Evolutionary conservation across 2,113 vertebrate genomes (phyloP).

Genomic region (Macrotus californicus): DNA sequence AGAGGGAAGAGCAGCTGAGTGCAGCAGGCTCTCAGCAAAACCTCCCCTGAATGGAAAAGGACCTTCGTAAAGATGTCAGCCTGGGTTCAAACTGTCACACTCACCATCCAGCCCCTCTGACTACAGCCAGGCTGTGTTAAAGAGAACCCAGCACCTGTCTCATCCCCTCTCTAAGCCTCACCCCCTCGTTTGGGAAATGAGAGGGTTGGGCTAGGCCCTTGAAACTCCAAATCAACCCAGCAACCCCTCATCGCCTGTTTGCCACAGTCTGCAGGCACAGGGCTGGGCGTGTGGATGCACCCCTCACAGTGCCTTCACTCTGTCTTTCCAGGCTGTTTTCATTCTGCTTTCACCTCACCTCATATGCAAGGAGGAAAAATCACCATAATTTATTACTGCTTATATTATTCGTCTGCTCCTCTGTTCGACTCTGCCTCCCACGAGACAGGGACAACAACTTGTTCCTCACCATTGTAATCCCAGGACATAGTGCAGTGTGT

Average conservation of each 20-base stretch:
- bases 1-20: background rate
- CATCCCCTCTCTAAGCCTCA: background rate
- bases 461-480: background rate
- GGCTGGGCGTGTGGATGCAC: rapidly evolving
- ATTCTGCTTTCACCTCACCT: background rate
- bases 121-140: background rate
- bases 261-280: background rate
- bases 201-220: background rate
- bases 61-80: background rate
- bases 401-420: background rate
- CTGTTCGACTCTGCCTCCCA: background rate
- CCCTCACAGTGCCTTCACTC: background rate
- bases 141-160: background rate
- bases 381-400: background rate
- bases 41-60: background rate
- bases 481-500: background rate
- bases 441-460: background rate
- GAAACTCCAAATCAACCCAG: background rate
- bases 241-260: background rate
- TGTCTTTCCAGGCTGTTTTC: background rate
- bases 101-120: background rate
- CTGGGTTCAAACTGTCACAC: background rate
- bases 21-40: background rate
- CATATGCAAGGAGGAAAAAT: background rate
- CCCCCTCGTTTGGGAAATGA: background rate